A percentile compares a stretch with the other conserved stretches of the same genome.
phyloP scores from a whole-genome alignment of 1,140 invertebrate species.

The Panagrolaimus sp. region DNA sequence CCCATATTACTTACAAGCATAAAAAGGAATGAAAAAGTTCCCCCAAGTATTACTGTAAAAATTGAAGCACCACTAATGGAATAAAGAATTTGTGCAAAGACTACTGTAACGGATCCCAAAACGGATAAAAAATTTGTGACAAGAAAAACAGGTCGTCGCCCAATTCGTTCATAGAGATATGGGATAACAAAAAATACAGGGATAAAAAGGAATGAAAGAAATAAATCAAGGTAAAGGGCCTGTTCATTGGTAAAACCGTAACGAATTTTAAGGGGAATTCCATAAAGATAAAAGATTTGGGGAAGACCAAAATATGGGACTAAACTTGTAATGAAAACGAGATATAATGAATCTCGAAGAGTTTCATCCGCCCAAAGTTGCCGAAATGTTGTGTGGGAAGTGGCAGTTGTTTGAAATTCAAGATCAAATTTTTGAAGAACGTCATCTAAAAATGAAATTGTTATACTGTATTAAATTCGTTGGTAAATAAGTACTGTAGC shows the following conservation, averaged over 20 bases:
- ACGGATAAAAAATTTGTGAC: not conserved
- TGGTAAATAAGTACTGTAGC: too few species aligned
- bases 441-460: too few species aligned
- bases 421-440: too few species aligned
- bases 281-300: slow-evolving; percentile 8
- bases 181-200: not conserved
- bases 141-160: not conserved
- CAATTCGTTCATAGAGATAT: slow-evolving; percentile 17
- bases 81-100: slow-evolving; percentile 2
- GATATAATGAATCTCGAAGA: slow-evolving; percentile 14
- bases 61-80: not conserved
- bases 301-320: not conserved
- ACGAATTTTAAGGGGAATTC: not conserved
- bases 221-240: not conserved
- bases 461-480: too few species aligned
- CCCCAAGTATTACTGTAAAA: not conserved
- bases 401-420: too few species aligned
- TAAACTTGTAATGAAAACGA: slow-evolving; percentile 18
- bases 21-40: not conserved
- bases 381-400: not conserved
- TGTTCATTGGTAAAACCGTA: not conserved
- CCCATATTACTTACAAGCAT: not conserved
- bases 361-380: not conserved
- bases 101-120: not conserved
- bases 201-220: not conserved